phyloP scores from a whole-genome alignment of 2,888 invertebrate genomes.

The Dastarcus helophoroides region DNA sequence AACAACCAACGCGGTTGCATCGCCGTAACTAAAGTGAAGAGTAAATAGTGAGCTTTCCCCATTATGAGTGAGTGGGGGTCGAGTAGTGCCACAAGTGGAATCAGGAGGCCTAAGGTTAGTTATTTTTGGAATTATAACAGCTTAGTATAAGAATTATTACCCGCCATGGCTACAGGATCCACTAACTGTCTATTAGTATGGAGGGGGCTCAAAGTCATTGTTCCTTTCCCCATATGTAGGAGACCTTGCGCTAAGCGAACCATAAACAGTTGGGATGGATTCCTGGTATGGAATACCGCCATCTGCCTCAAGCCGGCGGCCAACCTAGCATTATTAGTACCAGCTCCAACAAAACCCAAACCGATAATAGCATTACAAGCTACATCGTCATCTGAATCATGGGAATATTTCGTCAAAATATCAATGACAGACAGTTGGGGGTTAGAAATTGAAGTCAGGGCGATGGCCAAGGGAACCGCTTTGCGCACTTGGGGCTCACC shows the following conservation, averaged over 20 bases:
- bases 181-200: slow-evolving; percentile 91
- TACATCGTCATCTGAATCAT: slow-evolving; percentile 94
- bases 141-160: slow-evolving; percentile 32
- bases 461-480: slow-evolving; percentile 91
- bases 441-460: slow-evolving; percentile 91
- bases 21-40: slow-evolving; percentile 87
- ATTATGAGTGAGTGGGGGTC: slow-evolving; percentile 46
- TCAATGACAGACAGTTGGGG: slow-evolving; percentile 90
- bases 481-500: slow-evolving; percentile 63
- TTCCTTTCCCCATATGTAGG: slow-evolving; percentile 96
- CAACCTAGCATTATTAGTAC: slow-evolving; percentile 76
- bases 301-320: slow-evolving; percentile 96
- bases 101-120: slow-evolving; percentile 26
- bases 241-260: slow-evolving; percentile 93
- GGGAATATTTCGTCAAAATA: slow-evolving; percentile 95
- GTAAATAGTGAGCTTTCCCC: slow-evolving; percentile 85
- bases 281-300: slow-evolving; percentile 94
- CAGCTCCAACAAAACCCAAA: slow-evolving; percentile 89
- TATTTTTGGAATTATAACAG: neutral
- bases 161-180: slow-evolving; percentile 90
- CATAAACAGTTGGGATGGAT: slow-evolving; percentile 93
- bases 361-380: slow-evolving; percentile 97
- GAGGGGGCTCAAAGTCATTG: slow-evolving; percentile 88
- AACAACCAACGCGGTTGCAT: slow-evolving; percentile 98
- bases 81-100: slow-evolving; percentile 25